These are phyloP conservation scores for Pristionchus mayeri DNA, from an alignment of 2,888 invertebrate species.

Conservation along the genomic window DNA sequence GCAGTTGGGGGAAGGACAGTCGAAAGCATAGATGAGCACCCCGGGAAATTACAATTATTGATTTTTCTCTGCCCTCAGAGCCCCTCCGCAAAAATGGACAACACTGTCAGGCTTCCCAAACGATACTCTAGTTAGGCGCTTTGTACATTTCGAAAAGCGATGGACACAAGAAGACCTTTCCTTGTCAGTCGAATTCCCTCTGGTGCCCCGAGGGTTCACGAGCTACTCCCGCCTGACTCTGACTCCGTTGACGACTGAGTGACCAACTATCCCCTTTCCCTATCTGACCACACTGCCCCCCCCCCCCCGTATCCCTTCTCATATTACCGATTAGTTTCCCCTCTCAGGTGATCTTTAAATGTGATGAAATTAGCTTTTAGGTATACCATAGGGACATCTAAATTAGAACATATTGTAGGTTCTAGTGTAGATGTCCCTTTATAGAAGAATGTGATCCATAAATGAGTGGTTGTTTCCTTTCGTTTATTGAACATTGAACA, in stretches of 20 bases:
- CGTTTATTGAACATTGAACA: neutral
- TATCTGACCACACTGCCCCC: no score
- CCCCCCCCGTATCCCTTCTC: neutral
- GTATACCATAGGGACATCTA: constrained; percentile 14
- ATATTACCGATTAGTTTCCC: neutral
- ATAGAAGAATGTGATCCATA: neutral
- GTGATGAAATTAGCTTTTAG: constrained; percentile 6
- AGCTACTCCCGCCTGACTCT: constrained; percentile 23
- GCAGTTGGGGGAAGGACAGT: no score
- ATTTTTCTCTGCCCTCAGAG: no score
- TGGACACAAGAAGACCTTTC: no score
- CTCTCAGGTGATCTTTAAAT: neutral
- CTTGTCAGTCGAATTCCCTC: neutral
- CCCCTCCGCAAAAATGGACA: no score
- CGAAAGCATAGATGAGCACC: no score
- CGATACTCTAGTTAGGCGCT: no score
- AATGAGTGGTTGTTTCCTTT: constrained; percentile 24
- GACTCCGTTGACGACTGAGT: constrained; percentile 36
- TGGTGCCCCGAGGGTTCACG: neutral
- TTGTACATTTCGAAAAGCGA: no score
- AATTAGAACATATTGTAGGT: neutral
- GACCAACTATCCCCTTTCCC: no score
- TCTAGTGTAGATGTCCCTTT: neutral
- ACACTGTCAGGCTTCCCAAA: no score
- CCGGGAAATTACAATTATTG: no score